Base-by-base conservation (phyloP, 2,113 vertebrate genomes). In the Dicerorhinus sumatrensis region DNA sequence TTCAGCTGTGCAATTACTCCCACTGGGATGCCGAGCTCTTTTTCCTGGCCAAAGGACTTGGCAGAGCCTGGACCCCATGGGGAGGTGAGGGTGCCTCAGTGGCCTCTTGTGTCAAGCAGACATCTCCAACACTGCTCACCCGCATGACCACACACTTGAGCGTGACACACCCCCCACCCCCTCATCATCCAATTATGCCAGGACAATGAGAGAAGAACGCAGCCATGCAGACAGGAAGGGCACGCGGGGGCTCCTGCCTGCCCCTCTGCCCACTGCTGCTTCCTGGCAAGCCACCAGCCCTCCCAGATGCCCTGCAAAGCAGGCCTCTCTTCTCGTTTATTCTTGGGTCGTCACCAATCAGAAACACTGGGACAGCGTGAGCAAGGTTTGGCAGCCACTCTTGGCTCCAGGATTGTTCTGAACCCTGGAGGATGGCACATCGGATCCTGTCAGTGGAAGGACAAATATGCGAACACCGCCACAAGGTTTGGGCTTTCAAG, bases 41-140 rank as follows among this genome's bases (percentile, higher is more conserved):
- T 94, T 79, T 95, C 70, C 75, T 48, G 85, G 97, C 96, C 89
- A 76, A 79, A 95, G 79, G 58, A 58, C 87, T 95, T 97, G 98
- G 97, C 97, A 90, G 69, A 69, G 58, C 83, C 70, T 2, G 13
- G 54, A 56, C 95, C 97, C 91, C 93, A 7, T 89, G 96, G 97
- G 89, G 92, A 70, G 97, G 70, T 42, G 63, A 97, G 97, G 88
- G 93, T 21, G 39, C 90, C 93, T 89, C 62, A 1, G 6, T 42
- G 1, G 67, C 96, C 97, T 95, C 87, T 80, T 70, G 79, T 92
- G 79, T 87, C 29, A 17, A 89, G 91, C 83, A 88, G 93, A 8
- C 62, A 17, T 75, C 82, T 96, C 79, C 75, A 93, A 46, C 21
- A 1, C 58, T 29, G 7, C 95, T 96, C 56, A 11, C 81, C 31